These are phyloP conservation scores for Alaudala cheleensis DNA, from an alignment of 2,113 vertebrate species.

Conservation along the genomic window DNA sequence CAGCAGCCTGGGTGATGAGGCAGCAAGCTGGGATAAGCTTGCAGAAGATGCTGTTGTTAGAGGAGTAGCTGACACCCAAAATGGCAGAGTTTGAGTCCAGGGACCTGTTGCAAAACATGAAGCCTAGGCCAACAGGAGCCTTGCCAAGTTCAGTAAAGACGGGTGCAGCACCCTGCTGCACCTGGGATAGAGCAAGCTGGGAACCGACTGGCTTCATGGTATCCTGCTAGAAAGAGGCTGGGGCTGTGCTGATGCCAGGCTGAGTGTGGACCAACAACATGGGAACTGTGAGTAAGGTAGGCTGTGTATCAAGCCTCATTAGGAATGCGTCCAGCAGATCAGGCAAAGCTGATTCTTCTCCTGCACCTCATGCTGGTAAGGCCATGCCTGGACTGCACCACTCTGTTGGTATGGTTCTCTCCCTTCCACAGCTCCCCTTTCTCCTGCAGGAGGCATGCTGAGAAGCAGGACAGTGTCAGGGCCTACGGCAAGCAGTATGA, in stretches of 20 bases:
- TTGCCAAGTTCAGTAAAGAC: rapidly evolving
- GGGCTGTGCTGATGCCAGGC: not conserved
- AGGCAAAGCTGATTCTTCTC: not conserved
- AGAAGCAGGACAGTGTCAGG: not conserved
- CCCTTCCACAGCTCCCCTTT: not conserved
- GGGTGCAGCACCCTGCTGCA: not conserved
- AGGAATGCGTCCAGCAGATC: not conserved
- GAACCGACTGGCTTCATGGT: not conserved
- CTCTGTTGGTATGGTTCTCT: not conserved
- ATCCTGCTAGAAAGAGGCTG: not conserved
- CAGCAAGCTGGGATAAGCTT: rapidly evolving
- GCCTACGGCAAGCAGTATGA: not conserved
- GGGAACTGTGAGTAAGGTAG: not conserved
- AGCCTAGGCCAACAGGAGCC: not conserved
- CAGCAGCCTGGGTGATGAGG: not conserved
- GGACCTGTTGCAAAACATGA: not conserved
- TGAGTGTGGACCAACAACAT: not conserved
- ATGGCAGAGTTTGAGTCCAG: not conserved
- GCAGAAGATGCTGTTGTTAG: not conserved
- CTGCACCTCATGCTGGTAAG: not conserved
- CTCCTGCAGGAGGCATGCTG: not conserved
- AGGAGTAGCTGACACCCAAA: not conserved
- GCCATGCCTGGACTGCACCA: not conserved
- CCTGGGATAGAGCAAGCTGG: not conserved
- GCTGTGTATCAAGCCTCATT: rapidly evolving